Conservation (phyloP, 2,888 invertebrate species). For the Drosophila siamana region DNA sequence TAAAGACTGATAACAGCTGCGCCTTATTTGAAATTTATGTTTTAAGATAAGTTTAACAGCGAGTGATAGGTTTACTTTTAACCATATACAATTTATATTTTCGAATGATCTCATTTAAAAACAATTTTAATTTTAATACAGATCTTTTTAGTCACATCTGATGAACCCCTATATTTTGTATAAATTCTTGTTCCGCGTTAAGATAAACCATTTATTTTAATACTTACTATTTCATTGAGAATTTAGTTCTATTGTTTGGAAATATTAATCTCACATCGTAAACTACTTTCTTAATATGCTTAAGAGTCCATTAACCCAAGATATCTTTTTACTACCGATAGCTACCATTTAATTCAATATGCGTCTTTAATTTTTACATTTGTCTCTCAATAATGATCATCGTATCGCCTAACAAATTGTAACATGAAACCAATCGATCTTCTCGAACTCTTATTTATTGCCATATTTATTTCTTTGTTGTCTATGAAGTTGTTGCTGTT, state of each 20-base stretch:
- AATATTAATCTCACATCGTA: background rate
- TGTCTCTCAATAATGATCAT: constrained; percentile 8
- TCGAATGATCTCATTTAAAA: background rate
- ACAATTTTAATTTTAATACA: background rate
- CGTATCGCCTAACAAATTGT: constrained; percentile 38
- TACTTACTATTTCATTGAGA: background rate
- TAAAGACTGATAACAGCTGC: constrained; percentile 20
- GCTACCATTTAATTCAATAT: background rate
- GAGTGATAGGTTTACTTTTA: background rate
- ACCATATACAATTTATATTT: background rate
- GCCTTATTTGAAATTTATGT: constrained; percentile 14
- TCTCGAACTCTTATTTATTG: constrained; percentile 7
- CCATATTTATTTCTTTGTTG: constrained; percentile 21
- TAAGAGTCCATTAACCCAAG: constrained; percentile 1
- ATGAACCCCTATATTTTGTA: too few species aligned
- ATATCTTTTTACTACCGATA: background rate
- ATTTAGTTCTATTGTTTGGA: background rate
- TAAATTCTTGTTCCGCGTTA: too few species aligned
- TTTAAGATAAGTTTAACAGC: background rate
- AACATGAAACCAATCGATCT: constrained; percentile 51
- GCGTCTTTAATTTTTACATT: background rate
- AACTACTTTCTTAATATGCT: background rate
- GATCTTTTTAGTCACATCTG: too few species aligned
- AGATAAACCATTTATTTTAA: too few species aligned
- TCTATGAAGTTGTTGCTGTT: constrained; percentile 4